These are phyloP conservation scores for Oegoconia quadripuncta DNA, from an alignment of 2,888 invertebrate species.

Conservation along the genomic window DNA sequence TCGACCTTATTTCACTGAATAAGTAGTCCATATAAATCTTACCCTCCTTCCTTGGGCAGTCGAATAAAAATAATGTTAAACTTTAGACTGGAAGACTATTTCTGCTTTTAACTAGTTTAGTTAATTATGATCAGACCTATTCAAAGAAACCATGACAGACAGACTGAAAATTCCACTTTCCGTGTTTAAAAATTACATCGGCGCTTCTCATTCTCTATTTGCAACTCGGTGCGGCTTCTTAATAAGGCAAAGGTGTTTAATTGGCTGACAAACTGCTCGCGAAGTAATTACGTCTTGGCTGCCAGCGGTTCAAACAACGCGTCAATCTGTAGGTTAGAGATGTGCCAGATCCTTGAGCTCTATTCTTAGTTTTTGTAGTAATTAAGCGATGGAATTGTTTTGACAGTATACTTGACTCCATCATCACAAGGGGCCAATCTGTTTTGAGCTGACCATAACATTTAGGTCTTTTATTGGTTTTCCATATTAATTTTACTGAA, in stretches of 20 bases:
- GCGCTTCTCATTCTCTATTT: constrained; percentile 34
- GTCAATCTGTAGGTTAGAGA: constrained; percentile 59
- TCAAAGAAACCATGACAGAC: constrained; percentile 12
- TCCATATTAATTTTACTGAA: no score
- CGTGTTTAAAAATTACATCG: constrained; percentile 8
- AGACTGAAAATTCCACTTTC: constrained; percentile 9
- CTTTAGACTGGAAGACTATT: constrained; percentile 3
- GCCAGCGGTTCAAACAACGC: constrained; percentile 64
- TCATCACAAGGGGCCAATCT: no score
- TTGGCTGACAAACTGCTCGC: constrained; percentile 77
- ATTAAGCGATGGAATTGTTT: no score
- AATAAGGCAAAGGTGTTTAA: constrained; percentile 79
- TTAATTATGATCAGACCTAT: constrained; percentile 11
- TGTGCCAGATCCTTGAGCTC: constrained; percentile 23
- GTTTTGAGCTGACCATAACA: no score
- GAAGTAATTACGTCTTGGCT: constrained; percentile 73
- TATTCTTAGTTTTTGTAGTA: neutral
- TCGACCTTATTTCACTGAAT: no score
- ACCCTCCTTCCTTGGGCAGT: no score
- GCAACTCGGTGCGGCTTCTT: constrained; percentile 64
- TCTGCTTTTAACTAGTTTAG: neutral
- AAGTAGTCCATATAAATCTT: neutral
- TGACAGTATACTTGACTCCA: no score
- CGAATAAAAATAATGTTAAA: no score
- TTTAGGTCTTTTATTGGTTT: no score